Evolutionary conservation across 2,888 invertebrate genomes (phyloP), one percentile per base, ranked within the genome.

Genomic region (Drosophila histrio): DNA sequence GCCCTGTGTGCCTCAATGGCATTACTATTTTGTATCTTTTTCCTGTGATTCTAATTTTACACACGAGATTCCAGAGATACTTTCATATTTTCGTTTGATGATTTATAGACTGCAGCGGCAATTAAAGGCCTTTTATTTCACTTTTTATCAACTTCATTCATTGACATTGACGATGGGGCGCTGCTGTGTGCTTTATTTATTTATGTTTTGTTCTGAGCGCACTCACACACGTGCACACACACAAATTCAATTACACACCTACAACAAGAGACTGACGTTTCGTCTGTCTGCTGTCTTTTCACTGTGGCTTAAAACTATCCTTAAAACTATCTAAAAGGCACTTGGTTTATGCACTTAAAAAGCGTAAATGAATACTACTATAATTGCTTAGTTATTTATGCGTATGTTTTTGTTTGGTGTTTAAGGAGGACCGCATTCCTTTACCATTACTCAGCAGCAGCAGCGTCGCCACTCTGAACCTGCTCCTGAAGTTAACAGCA

Each of bases 41-140:
- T 47, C 65, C 58, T 70, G 69, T 75, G 72, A 61, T 76, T 85
- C 84, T 85, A 85, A 85, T 87, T 84, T 85, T 85, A 84, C 67
- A 68, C 77, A 68, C 67, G 56, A 64, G 79, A 84, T 87, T 85
- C 87, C 81, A 68, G 63, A 79, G 84, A 87, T 84, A 60, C 71
- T 85, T 85, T 81, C 84, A 87, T 85, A 84, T 84, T 82, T 82
- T 75, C 77, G 81, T 87, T 87, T 87, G 83, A 84, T 84, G 87
- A 85, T 85, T 85, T 85, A 85, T 84, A 73, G 87, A 87, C 87
- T 87, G 79, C 81, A 79, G 77, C 72, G 71, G 84, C 77, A 81
- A 87, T 85, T 85, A 87, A 77, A 79, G 77, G 73, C 87, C 84
- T 87, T 85, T 85, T 87, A 84, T 72, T 72, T 77, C 84, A 74